phyloP scores from a whole-genome alignment of 2,797 vertebrate species.

The Falco columbarius region DNA sequence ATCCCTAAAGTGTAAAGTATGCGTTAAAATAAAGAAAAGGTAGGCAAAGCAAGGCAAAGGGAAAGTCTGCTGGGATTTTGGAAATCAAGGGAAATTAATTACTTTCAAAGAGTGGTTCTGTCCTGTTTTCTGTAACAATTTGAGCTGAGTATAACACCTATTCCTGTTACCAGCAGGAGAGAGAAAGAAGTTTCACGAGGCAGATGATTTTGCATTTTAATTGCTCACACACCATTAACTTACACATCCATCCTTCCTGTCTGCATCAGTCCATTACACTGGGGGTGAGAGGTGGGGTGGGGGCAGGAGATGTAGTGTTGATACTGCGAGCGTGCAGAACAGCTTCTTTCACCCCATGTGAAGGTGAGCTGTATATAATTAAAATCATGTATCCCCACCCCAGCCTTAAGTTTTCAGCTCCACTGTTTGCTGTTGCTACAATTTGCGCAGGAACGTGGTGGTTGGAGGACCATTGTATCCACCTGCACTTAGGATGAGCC shows the following conservation, averaged over 20 bases:
- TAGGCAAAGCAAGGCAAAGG: not conserved
- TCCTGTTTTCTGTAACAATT: not conserved
- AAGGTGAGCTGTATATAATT: not conserved
- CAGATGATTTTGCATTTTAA: conserved; percentile 6
- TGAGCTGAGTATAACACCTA: not conserved
- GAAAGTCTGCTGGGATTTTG: not conserved
- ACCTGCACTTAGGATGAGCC: not conserved
- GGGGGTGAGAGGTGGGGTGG: too few relatives aligned
- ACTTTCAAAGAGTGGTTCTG: not conserved
- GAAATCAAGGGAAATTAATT: not conserved
- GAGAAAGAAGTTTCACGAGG: not conserved
- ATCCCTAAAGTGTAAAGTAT: not conserved
- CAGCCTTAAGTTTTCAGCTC: not conserved
- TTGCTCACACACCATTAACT: not conserved
- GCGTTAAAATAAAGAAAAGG: not conserved
- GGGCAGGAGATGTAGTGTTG: not conserved
- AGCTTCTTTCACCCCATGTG: not conserved
- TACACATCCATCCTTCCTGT: not conserved
- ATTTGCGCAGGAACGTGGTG: not conserved
- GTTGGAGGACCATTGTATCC: fast-evolving
- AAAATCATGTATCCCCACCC: not conserved
- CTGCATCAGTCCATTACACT: not conserved
- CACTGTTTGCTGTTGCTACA: not conserved
- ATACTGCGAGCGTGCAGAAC: not conserved
- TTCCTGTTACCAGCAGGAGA: not conserved